Percentiles rank a stretch among this genome's conserved stretches.
Conservation (phyloP, 64 coral and sea anemone species). For the Porites lutea region DNA sequence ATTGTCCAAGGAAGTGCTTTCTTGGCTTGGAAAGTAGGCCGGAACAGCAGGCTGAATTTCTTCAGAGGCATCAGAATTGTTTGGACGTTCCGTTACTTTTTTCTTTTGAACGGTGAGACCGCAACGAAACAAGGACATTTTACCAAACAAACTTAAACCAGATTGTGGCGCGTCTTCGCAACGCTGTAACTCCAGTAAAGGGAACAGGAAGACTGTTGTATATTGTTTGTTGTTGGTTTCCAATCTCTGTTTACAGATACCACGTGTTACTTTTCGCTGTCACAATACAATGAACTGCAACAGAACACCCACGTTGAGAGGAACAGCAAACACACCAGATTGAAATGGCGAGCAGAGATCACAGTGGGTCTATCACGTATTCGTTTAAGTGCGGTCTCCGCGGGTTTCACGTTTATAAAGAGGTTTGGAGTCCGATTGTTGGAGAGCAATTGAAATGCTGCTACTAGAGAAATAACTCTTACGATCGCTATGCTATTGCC, state of each 20-base stretch:
- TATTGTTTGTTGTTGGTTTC: slow-evolving; percentile 27
- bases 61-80: slow-evolving; percentile 46
- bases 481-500: too few species aligned
- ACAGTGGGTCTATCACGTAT: slow-evolving; percentile 23
- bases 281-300: slow-evolving; percentile 58
- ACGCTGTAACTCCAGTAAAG: not conserved
- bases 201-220: slow-evolving; percentile 18
- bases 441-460: too few species aligned
- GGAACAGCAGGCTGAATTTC: slow-evolving; percentile 28
- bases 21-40: slow-evolving; percentile 56
- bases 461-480: too few species aligned
- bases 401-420: too few species aligned
- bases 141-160: slow-evolving; percentile 45
- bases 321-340: slow-evolving; percentile 54
- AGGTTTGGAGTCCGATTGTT: too few species aligned
- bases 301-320: slow-evolving; percentile 38
- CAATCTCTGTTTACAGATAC: slow-evolving; percentile 57
- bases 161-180: slow-evolving; percentile 31
- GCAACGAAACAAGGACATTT: slow-evolving; percentile 26
- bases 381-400: too few species aligned
- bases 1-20: slow-evolving; percentile 55
- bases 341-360: slow-evolving; percentile 53
- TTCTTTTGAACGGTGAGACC: not conserved
- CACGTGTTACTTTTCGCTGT: slow-evolving; percentile 22
- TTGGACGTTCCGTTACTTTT: slow-evolving; percentile 14